phyloP scores from a whole-genome alignment of 2,888 invertebrate species.

The Flexamia atlantica region DNA sequence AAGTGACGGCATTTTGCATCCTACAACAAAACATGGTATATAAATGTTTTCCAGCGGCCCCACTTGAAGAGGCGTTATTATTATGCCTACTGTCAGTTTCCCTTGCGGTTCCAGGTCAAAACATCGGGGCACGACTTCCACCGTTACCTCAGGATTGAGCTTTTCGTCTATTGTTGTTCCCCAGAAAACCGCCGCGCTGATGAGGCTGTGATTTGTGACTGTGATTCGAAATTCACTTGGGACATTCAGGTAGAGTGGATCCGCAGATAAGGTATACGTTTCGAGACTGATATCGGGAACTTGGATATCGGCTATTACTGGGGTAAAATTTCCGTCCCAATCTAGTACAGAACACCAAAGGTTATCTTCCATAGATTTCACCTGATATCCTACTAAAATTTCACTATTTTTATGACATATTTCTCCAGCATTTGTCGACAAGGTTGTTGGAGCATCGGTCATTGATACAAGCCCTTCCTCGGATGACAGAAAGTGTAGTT shows the following conservation, averaged over 20 bases:
- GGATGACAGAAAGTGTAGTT: neutral
- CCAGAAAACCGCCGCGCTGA: conserved; percentile 9
- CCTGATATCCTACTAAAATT: neutral
- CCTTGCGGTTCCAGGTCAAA: neutral
- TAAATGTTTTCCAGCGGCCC: conserved; percentile 30
- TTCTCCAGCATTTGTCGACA: neutral
- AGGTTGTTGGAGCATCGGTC: neutral
- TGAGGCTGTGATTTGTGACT: neutral
- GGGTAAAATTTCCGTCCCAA: conserved; percentile 22
- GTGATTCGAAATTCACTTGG: neutral
- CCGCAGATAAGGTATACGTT: neutral
- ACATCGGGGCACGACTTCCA: conserved; percentile 9
- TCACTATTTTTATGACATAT: conserved; percentile 21
- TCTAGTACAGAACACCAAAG: conserved; percentile 28
- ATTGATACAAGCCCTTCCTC: neutral
- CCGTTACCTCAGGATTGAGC: neutral
- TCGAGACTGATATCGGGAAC: neutral
- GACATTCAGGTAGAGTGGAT: neutral
- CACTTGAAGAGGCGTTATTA: neutral
- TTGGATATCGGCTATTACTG: conserved; percentile 21
- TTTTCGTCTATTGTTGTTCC: neutral
- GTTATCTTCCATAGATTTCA: neutral
- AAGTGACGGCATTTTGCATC: neutral
- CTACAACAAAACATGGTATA: conserved; percentile 41
- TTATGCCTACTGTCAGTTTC: neutral